Evolutionary conservation across 92 coral and sea anemone genomes (phyloP), one percentile per base, ranked within the genome.

Genomic region (Muricea muricata): DNA sequence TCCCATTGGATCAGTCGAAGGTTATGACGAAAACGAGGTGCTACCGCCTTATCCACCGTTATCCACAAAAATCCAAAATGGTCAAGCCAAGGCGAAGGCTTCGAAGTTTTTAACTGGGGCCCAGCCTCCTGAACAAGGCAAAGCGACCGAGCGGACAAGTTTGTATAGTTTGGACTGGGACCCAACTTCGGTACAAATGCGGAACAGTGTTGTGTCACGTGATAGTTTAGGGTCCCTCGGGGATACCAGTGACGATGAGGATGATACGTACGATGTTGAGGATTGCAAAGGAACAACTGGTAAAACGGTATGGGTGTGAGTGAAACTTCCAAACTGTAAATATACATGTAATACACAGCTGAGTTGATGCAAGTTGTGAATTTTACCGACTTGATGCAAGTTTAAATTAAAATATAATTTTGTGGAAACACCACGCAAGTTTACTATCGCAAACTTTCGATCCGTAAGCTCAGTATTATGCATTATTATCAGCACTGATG

Each of bases 161-260:
- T 90, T 93, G 57, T 93, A 94, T 87, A 97, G 99, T 87, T 89
- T 97, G 61, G 99, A 97, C 73, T 97, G 99, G 99, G 99, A 97
- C 65, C 99, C 99, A 30, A 97, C 99, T 5, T 90, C 98, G n/a
- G 99, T 97, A 45, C 99, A 97, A 82, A 91, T 94, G 93, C 86
- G 99, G 83, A 93, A 90, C 48, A 97, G 99, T 55, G 89, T 97
- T 18, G 84, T 92, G 42, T 92, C 99, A 67, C 98, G 90, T 72
- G 95, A 94, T 73, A 92, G 98, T 32, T 79, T 79, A n/a, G 89
- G 60, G 7, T 84, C 69, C 93, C 85, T 3, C 4, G 82, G 39
- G 80, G 87, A n/a, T 13, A 29, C 48, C 32, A 72, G 79, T 26
- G 90, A 81, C 52, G 67, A 77, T 35, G 82, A 87, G 48, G 61